Base-by-base conservation (phyloP, 1,140 invertebrate species). In the Centruroides sculpturatus region DNA sequence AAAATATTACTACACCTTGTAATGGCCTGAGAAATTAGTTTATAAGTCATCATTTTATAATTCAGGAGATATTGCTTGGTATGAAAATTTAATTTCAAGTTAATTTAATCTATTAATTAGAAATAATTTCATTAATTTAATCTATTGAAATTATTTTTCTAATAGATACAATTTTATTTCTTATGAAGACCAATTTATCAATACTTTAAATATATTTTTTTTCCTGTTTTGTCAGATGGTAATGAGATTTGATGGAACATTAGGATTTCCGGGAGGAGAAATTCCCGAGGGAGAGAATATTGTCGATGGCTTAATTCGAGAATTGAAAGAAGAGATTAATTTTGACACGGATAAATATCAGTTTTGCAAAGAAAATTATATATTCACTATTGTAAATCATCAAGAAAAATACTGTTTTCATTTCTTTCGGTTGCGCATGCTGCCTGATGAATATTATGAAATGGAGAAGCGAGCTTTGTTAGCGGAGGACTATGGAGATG, bases 201-300 rank as follows among this genome's bases (percentile, higher is more conserved):
- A 23, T 23, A 23, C 23, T 23, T 23, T 23, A 23, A 23, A 23
- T 23, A 23, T 23, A 23, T 23, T 23, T 23, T 34, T 51, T n/a
- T 13, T n/a, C n/a, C 23, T 51, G 6, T 13, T 51, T 10, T 51
- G 5, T 6, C 23, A 80, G 78, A 81, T 81, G 79, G 78, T 79
- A 63, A 68, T 80, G 68, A 62, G 80, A 49, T 81, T 80, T 74
- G 80, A 82, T 73, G 80, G 80, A 5, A 70, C 73, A n/a, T 60
- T 81, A 47, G 80, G 80, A 6, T 82, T 82, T 71, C 79, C 79
- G 55, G 80, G 80, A 36, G 80, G 80, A 12, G 55, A 80, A 5
- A 70, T 81, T 9, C 76, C 80, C 59, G 58, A 66, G 4, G 75
- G 73, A 12, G 76, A 80, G 68, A 67, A 72, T 60, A 65, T 72